Evolutionary conservation across 1,140 invertebrate genomes (phyloP).

Genomic region (Drosophila sturtevanti): DNA sequence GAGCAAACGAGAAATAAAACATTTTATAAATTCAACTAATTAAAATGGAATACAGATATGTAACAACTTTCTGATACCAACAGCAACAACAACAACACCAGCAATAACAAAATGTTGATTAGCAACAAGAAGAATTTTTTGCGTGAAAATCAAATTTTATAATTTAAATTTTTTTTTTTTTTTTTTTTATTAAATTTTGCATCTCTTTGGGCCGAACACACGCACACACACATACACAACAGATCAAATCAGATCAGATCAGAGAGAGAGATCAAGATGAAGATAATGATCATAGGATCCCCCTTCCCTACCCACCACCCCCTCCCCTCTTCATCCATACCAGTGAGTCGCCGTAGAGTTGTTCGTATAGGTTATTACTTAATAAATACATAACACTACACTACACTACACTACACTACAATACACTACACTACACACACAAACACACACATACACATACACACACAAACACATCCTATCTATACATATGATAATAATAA

Average conservation of each 20-base stretch:
- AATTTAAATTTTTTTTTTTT: constrained; percentile 73
- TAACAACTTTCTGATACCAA: not conserved
- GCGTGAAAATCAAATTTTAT: constrained; percentile 70
- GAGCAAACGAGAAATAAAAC: constrained; percentile 19
- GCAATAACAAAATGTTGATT: constrained; percentile 19
- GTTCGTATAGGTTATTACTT: constrained; percentile 74
- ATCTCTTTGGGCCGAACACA: constrained; percentile 32
- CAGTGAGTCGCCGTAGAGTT: constrained; percentile 38
- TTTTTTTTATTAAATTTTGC: not conserved
- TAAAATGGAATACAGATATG: not conserved
- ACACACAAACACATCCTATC: constrained; percentile 55
- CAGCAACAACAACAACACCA: not conserved
- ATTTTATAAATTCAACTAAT: constrained; percentile 26
- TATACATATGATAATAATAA: constrained; percentile 69
- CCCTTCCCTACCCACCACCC: no score
- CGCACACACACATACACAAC: not conserved
- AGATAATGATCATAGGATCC: constrained; percentile 2
- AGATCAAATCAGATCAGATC: not conserved
- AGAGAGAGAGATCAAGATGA: not conserved
- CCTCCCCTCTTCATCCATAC: constrained; percentile 9
- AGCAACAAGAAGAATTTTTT: constrained; percentile 14
- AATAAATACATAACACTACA: constrained; percentile 78
- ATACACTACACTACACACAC: not conserved
- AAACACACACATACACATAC: not conserved
- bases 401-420: not conserved